These are phyloP conservation scores for Buphagus erythrorhynchus DNA, from an alignment of 2,797 vertebrate genomes.

Conservation along the genomic window DNA sequence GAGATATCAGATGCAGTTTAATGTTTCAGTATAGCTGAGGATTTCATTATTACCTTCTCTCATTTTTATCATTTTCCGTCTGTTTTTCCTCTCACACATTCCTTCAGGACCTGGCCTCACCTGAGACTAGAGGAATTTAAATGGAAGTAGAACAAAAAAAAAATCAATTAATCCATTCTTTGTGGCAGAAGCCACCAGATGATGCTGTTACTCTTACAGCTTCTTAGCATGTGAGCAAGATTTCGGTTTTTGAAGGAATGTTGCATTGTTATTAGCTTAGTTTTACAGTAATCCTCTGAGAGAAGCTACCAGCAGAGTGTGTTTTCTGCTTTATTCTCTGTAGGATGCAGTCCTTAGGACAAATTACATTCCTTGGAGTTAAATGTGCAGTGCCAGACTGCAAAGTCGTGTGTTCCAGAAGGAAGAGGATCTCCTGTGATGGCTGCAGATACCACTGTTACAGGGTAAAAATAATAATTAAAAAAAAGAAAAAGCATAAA, in stretches of 20 bases:
- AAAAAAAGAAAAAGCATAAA: background rate
- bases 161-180: constrained; percentile 64
- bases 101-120: constrained; percentile 49
- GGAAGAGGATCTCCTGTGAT: background rate
- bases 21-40: constrained; percentile 8
- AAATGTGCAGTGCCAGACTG: background rate
- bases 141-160: constrained; percentile 49
- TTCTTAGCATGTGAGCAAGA: constrained; percentile 64
- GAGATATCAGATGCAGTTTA: constrained; percentile 23
- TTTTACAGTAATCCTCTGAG: constrained; percentile 62
- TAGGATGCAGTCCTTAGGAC: constrained; percentile 19
- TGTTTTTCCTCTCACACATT: constrained; percentile 26
- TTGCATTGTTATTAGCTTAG: constrained; percentile 58
- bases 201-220: constrained; percentile 69
- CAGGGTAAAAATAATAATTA: background rate
- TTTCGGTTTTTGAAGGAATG: constrained; percentile 60
- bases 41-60: constrained; percentile 24
- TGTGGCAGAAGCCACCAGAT: constrained; percentile 66
- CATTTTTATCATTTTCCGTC: constrained; percentile 33
- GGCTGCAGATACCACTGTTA: background rate
- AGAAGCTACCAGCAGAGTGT: constrained; percentile 28
- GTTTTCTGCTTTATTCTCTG: constrained; percentile 44
- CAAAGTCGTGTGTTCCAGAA: background rate
- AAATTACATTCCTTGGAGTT: constrained; percentile 9
- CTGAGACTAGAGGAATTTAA: constrained; percentile 45